Percentiles rank a stretch among this genome's conserved stretches.
Evolutionary conservation across 2,797 vertebrate genomes (phyloP).

Genomic region (Protonibea diacanthus): DNA sequence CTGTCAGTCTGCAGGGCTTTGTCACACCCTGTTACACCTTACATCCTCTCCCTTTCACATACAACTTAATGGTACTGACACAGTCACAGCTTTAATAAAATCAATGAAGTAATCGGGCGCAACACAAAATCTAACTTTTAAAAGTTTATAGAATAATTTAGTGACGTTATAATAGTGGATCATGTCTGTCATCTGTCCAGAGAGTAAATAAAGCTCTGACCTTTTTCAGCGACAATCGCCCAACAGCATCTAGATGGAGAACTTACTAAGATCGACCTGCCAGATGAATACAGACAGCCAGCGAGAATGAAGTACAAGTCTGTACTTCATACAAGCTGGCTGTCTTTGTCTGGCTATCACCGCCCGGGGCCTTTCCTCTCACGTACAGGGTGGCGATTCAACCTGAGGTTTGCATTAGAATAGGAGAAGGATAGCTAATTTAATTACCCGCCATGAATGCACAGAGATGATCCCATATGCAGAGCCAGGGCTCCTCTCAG

Average conservation of each 20-base stretch:
- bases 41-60: conserved; percentile 53
- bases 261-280: conserved; percentile 42
- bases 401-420: conserved; percentile 89
- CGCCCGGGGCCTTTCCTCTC: conserved; percentile 80
- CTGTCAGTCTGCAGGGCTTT: conserved; percentile 53
- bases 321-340: conserved; percentile 64
- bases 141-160: neutral
- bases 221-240: conserved; percentile 32
- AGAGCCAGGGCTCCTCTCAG: conserved; percentile 79
- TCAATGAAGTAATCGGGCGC: neutral
- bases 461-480: conserved; percentile 87
- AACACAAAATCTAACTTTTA: neutral
- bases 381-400: conserved; percentile 80
- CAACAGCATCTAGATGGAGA: conserved; percentile 53
- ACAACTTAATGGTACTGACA: neutral
- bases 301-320: conserved; percentile 66
- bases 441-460: conserved; percentile 88
- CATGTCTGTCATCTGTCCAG: neutral
- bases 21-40: conserved; percentile 72
- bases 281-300: conserved; percentile 38
- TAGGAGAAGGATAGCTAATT: conserved; percentile 87
- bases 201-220: conserved; percentile 41
- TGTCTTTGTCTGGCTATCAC: conserved; percentile 74
- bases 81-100: conserved; percentile 3
- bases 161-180: neutral